Evolutionary conservation across 1,140 invertebrate genomes (phyloP), one percentile per base, ranked within the genome.

Genomic region (Belonocnema kinseyi): DNA sequence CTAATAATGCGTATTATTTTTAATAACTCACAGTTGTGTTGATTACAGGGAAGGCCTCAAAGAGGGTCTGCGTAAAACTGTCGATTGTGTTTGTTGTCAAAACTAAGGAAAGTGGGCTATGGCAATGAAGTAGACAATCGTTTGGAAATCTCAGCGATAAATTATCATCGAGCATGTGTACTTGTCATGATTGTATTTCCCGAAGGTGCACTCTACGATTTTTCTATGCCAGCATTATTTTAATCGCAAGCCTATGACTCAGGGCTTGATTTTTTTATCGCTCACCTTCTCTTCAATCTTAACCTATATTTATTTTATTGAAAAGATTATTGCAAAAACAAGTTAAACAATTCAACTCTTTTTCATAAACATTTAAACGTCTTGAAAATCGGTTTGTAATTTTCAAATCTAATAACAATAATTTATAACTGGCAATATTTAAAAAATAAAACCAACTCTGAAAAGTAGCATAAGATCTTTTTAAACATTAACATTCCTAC

Each of bases 61-160:
- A 10, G 40, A 46, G 40, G 10, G 40, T 11, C 40, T 46, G 40
- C 10, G 40, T 46, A 46, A 46, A 46, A 46, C 40, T 46, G 40
- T 46, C 40, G 40, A 46, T 46, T 54, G 10, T 54, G 16, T 54
- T 54, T 54, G 8, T 19, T 54, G 53, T n/a, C n/a, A 54, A 54
- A 0, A 54, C 10, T 17, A n/a, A 54, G n/a, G 52, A n/a, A 54
- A 54, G 53, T 54, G 53, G 53, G 53, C 53, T 17, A 54, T 54
- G 53, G 53, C n/a, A 54, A 54, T 54, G n/a, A 54, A 54, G 53
- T 54, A 19, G 17, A 54, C 53, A 54, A 54, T 54, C 53, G 16
- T 2, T 54, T 17, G 53, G 53, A 54, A 54, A 19, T 53, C n/a
- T 17, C n/a, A 54, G 14, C 16, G 53, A 54, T 54, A 54, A 54